Evolutionary conservation across 2,888 invertebrate genomes (phyloP), one percentile per base, ranked within the genome.

Genomic region (Meganola albula): DNA sequence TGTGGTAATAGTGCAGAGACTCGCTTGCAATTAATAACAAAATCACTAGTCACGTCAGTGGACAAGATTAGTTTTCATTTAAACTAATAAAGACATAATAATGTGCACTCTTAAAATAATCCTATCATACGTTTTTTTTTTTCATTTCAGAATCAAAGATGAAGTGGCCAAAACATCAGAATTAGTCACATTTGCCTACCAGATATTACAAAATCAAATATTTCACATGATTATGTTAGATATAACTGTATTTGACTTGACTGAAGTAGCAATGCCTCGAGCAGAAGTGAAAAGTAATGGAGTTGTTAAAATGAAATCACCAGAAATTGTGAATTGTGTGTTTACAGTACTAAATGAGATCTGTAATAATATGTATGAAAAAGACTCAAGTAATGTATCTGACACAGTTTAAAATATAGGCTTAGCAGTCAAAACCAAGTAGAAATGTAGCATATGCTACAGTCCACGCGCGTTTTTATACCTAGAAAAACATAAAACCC

Each of bases 221-320:
- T 71, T 68, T 28, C 26, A 67, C 27, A 73, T 63, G 51, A 49
- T 70, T 0, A 54, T 44, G 26, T 38, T 85, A 12, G 79, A 87
- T 31, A 58, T 86, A 13, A 67, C 71, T 2, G 58, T 65, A 11
- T 66, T 82, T 38, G 70, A 79, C 28, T 47, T 87, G 12, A 64
- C 55, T 31, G 75, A 75, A 48, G 52, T 87, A 2, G 56, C 51
- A n/a, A 48, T 78, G 28, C 71, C 80, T 0, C 79, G 69, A 53
- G 76, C 79, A 3, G 75, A 71, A 41, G 66, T 84, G 0, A 84
- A 77, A 48, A 63, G 47, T 31, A 70, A 51, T 37, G 85, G 86
- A 4, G 45, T 56, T 12, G 62, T 86, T 1, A 83, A 77, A 44
- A 73, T 86, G 76, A 83, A 77, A 32, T 78, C 77, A 1, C 73